A percentile compares a stretch with the other conserved stretches of the same genome.
Conservation (phyloP, 1,140 invertebrate genomes). For the Sycophaga agraensis region DNA sequence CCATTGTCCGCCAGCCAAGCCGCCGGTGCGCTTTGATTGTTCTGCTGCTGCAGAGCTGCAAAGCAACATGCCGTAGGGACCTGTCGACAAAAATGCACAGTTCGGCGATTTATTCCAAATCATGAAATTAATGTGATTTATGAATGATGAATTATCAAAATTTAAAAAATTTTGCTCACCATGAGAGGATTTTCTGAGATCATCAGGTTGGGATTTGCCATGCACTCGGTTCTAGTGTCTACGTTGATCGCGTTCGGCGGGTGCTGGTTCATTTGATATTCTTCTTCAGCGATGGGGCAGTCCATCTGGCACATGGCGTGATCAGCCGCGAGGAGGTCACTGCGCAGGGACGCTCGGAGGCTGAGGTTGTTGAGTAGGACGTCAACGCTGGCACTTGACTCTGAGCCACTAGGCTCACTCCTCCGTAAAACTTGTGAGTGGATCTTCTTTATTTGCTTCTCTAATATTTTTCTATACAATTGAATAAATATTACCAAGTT, state of each 20-base stretch:
- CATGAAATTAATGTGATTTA: too few species aligned
- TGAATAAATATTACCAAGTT: too few species aligned
- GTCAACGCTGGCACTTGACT: constrained; percentile 46
- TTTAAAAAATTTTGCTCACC: too few species aligned
- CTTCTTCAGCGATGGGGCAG: constrained; percentile 31
- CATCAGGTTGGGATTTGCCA: constrained; percentile 1
- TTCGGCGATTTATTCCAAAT: too few species aligned
- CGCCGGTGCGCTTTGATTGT: not conserved
- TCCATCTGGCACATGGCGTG: constrained; percentile 35
- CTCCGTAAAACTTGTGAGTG: constrained; percentile 38
- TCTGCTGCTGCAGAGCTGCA: not conserved
- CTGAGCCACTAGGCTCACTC: constrained; percentile 44
- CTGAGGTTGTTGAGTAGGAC: constrained; percentile 48
- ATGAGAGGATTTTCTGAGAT: not conserved
- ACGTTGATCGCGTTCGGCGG: not conserved
- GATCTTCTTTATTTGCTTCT: constrained; percentile 38
- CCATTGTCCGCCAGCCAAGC: constrained; percentile 7
- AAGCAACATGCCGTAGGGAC: not conserved
- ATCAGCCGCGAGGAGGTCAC: constrained; percentile 43
- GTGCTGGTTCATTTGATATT: constrained; percentile 4
- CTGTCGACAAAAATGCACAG: not conserved
- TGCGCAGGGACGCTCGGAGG: constrained; percentile 43
- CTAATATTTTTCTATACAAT: constrained; percentile 32
- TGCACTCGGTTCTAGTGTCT: not conserved
- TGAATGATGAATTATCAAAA: too few species aligned